Evolutionary conservation across 2,797 vertebrate genomes (phyloP).

Genomic region (Dermochelys coriacea): DNA sequence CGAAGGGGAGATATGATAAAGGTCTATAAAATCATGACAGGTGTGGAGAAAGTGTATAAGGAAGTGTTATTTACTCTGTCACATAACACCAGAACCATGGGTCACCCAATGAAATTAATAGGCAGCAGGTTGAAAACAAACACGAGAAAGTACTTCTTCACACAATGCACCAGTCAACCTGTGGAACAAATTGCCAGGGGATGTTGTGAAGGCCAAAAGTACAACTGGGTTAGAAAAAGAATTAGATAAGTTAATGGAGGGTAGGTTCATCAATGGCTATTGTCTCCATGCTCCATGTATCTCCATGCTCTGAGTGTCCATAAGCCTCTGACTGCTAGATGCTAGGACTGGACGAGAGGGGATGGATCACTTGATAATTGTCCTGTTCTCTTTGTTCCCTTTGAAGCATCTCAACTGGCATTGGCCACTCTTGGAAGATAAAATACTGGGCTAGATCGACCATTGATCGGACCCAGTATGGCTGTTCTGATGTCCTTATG

Average conservation of each 20-base stretch:
- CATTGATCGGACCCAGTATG: not conserved
- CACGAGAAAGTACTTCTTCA: not conserved
- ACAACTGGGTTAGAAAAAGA: not conserved
- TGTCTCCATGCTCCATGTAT: not conserved
- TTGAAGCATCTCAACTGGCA: not conserved
- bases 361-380: not conserved
- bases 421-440: not conserved
- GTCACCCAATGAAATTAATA: not conserved
- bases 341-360: not conserved
- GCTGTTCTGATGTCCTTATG: slow-evolving; percentile 56
- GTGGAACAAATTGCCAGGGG: not conserved
- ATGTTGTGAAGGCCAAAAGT: not conserved
- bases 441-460: not conserved
- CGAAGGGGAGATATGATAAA: too few relatives aligned
- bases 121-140: not conserved
- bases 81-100: too few relatives aligned
- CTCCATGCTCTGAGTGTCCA: not conserved
- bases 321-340: not conserved
- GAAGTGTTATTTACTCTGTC: too few relatives aligned
- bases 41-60: too few relatives aligned
- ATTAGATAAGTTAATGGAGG: not conserved
- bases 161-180: not conserved
- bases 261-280: not conserved
- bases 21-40: too few relatives aligned
- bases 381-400: not conserved